phyloP scores from a whole-genome alignment of 2,113 vertebrate species.

The Clinocottus analis region DNA sequence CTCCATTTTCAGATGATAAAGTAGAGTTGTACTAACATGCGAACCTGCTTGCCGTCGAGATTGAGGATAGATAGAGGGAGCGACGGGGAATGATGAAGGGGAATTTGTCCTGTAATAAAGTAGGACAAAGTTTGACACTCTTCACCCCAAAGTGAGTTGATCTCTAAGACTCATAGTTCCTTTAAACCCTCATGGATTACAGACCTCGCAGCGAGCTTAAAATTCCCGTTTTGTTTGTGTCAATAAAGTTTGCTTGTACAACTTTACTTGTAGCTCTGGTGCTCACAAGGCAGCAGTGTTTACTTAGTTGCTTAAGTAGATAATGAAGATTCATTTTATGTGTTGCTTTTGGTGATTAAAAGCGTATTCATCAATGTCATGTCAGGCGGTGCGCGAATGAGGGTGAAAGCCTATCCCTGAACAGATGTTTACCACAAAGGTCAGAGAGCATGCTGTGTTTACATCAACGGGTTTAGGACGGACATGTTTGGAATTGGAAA shows the following conservation, averaged over 20 bases:
- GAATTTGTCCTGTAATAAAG: slow-evolving; percentile 2
- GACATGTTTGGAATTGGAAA: slow-evolving; percentile 84
- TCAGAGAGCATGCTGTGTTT: slow-evolving; percentile 82
- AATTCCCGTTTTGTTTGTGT: slow-evolving; percentile 30
- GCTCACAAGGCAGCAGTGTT: slow-evolving; percentile 50
- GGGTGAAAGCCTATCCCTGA: slow-evolving; percentile 81
- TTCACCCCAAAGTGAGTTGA: slow-evolving; percentile 11
- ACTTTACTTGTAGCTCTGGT: slow-evolving; percentile 33
- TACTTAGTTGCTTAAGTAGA: slow-evolving; percentile 61
- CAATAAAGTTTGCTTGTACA: slow-evolving; percentile 33
- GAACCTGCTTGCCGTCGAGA: slow-evolving; percentile 2
- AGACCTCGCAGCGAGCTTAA: slow-evolving; percentile 24
- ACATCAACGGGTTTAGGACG: slow-evolving; percentile 76
- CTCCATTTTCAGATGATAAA: slow-evolving; percentile 39
- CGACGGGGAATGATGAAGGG: background rate
- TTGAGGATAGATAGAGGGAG: background rate
- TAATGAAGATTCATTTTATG: slow-evolving; percentile 77
- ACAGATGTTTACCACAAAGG: slow-evolving; percentile 83
- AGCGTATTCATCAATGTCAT: slow-evolving; percentile 79
- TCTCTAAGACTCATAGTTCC: slow-evolving; percentile 14
- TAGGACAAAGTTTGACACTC: background rate
- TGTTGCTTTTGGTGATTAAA: slow-evolving; percentile 81
- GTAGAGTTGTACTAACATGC: background rate
- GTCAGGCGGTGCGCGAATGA: slow-evolving; percentile 61
- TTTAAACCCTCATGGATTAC: slow-evolving; percentile 31